Percentiles rank a stretch among this genome's conserved stretches.
These are phyloP conservation scores for Tenodera sinensis DNA, from an alignment of 2,888 invertebrate genomes.

Conservation along the genomic window DNA sequence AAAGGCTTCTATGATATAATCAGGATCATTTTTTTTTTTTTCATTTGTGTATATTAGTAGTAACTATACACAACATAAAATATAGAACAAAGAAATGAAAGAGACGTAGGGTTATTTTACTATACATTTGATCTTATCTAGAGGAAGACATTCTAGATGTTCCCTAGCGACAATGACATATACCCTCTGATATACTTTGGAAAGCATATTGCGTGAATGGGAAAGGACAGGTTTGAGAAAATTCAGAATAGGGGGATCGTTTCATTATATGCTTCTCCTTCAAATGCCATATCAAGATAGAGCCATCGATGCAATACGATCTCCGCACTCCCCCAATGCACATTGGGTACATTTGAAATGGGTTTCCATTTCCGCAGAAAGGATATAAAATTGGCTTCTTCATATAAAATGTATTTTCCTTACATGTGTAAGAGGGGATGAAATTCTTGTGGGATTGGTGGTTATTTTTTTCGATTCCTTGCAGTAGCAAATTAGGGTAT, in stretches of 20 bases:
- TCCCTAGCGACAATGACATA: neutral
- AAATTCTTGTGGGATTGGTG: neutral
- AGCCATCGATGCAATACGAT: slow-evolving; percentile 1
- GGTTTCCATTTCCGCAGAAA: slow-evolving; percentile 28
- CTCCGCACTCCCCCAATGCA: neutral
- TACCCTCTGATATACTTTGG: neutral
- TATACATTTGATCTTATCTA: neutral
- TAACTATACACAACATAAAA: too few species aligned
- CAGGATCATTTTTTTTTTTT: too few species aligned
- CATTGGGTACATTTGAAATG: slow-evolving; percentile 18
- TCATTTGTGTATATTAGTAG: too few species aligned
- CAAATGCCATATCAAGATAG: neutral
- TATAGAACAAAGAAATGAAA: too few species aligned
- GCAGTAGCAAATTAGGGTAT: neutral
- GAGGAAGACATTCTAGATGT: neutral
- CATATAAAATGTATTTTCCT: slow-evolving; percentile 6
- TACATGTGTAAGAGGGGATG: neutral
- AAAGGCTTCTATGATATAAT: too few species aligned
- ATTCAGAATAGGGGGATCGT: neutral
- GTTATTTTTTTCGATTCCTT: neutral
- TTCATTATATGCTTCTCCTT: neutral
- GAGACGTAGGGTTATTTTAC: too few species aligned
- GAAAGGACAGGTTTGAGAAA: neutral
- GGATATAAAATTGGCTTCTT: slow-evolving; percentile 27
- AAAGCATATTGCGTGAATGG: neutral